phyloP scores from a whole-genome alignment of 2,113 vertebrate genomes.

The Sylvietta virens region DNA sequence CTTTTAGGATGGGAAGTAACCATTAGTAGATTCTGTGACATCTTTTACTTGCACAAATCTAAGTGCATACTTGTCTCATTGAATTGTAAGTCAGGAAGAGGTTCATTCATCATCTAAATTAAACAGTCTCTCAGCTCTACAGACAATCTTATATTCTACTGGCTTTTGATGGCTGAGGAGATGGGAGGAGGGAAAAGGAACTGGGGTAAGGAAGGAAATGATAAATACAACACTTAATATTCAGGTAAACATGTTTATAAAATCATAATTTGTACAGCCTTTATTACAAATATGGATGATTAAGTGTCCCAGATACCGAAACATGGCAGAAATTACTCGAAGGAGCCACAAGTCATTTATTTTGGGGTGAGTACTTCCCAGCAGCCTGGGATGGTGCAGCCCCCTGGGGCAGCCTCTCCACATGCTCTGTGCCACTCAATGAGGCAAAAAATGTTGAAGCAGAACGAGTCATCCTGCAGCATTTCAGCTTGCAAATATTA shows the following conservation, averaged over 20 bases:
- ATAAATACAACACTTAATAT: neutral
- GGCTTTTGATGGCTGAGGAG: neutral
- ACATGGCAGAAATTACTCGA: neutral
- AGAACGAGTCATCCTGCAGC: neutral
- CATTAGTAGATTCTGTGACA: neutral
- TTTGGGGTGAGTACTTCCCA: neutral
- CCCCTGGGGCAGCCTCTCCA: neutral
- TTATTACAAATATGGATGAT: neutral
- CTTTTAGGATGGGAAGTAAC: neutral
- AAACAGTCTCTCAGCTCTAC: neutral
- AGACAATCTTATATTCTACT: neutral
- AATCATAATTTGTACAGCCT: neutral
- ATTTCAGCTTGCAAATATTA: neutral
- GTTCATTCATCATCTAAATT: neutral
- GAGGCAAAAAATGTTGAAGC: neutral
- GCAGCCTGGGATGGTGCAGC: neutral
- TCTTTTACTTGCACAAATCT: neutral
- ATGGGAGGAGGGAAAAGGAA: neutral
- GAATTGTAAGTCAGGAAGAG: neutral
- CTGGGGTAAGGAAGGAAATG: neutral
- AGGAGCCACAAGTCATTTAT: neutral
- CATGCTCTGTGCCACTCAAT: fast-evolving
- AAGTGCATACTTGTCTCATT: neutral
- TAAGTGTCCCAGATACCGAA: neutral
- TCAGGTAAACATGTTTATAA: neutral